Evolutionary conservation across 1,140 invertebrate genomes (phyloP).

Genomic region (Papilio machaon): DNA sequence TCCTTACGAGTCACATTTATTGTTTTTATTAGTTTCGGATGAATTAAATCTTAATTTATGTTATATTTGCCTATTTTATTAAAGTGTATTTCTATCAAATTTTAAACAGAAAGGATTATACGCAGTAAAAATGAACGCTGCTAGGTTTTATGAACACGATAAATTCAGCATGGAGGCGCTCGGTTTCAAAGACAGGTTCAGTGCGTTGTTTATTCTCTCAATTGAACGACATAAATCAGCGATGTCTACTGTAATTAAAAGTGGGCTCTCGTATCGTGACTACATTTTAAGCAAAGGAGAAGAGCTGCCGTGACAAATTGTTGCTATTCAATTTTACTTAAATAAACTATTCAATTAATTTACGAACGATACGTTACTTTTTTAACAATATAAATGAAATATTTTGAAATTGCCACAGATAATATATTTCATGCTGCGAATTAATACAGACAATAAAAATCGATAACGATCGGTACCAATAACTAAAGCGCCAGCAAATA

Average conservation of each 20-base stretch:
- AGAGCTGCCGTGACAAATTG: slow-evolving; percentile 20
- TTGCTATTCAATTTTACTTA: background rate
- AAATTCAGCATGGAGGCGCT: slow-evolving; percentile 30
- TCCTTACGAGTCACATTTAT: background rate
- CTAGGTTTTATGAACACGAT: slow-evolving; percentile 32
- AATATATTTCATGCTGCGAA: background rate
- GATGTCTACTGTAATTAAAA: slow-evolving; percentile 39
- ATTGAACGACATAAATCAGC: slow-evolving; percentile 39
- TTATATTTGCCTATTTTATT: too few relatives aligned
- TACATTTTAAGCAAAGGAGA: slow-evolving; percentile 25
- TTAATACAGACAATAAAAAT: background rate
- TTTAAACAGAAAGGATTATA: background rate
- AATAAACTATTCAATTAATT: slow-evolving; percentile 16
- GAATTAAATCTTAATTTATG: too few relatives aligned
- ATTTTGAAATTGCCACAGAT: background rate
- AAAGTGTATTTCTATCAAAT: background rate
- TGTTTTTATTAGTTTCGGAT: background rate
- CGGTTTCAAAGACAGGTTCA: slow-evolving; percentile 38
- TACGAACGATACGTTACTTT: background rate
- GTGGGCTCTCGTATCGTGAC: slow-evolving; percentile 17
- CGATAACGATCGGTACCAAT: background rate
- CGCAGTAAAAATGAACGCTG: slow-evolving; percentile 17
- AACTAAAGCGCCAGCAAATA: background rate
- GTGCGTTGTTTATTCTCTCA: slow-evolving; percentile 38
- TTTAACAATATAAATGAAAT: background rate